phyloP scores from a whole-genome alignment of 2,113 vertebrate species.

The Spilogale gracilis region DNA sequence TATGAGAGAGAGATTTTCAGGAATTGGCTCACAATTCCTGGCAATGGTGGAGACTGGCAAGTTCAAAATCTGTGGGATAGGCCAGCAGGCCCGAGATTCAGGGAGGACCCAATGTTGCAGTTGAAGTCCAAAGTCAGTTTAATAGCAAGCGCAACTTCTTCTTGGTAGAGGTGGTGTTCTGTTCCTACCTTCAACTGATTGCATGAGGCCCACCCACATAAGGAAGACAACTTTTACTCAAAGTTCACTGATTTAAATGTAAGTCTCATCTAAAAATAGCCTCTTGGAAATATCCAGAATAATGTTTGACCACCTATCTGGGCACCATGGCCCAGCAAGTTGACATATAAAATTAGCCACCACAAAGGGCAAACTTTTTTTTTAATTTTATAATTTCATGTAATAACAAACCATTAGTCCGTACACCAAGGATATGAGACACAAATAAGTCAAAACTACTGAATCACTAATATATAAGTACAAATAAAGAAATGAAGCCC shows the following conservation, averaged over 20 bases:
- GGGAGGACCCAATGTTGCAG: neutral
- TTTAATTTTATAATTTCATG: neutral
- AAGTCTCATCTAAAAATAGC: neutral
- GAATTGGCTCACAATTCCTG: neutral
- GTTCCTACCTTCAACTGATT: neutral
- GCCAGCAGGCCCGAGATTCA: neutral
- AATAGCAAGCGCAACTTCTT: neutral
- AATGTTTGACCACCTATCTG: neutral
- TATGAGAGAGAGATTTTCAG: neutral
- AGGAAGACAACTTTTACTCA: neutral
- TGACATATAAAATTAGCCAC: constrained; percentile 12
- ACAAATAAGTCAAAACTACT: neutral
- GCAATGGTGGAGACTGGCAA: neutral
- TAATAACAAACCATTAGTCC: neutral
- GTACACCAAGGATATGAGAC: neutral
- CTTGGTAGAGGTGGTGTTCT: neutral
- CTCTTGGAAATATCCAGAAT: neutral
- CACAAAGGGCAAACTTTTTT: neutral
- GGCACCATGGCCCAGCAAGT: neutral
- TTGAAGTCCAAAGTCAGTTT: neutral
- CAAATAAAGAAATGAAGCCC: neutral
- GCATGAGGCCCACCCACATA: neutral
- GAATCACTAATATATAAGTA: neutral
- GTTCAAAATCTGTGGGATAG: neutral
- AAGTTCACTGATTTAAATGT: neutral